phyloP scores from a whole-genome alignment of 1,140 invertebrate genomes.

The Musca vetustissima region DNA sequence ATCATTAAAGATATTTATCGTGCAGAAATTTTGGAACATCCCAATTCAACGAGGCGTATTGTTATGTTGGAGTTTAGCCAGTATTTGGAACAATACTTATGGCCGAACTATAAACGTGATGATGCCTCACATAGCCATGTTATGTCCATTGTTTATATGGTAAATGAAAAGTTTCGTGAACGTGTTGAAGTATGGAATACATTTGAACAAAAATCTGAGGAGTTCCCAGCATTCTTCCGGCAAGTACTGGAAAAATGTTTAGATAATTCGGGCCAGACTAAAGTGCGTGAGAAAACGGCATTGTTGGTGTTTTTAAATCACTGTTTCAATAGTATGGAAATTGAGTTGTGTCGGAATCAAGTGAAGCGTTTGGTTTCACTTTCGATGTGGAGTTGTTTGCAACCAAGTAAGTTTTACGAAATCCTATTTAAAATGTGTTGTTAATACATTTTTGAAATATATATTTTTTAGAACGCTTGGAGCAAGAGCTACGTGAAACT shows the following conservation, averaged over 20 bases:
- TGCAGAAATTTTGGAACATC: slow-evolving; percentile 75
- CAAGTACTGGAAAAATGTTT: slow-evolving; percentile 71
- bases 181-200: slow-evolving; percentile 94
- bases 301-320: slow-evolving; percentile 92
- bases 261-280: slow-evolving; percentile 32
- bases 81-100: slow-evolving; percentile 95
- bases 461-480: slow-evolving; percentile 66
- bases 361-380: slow-evolving; percentile 90
- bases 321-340: slow-evolving; percentile 97
- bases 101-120: slow-evolving; percentile 86
- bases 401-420: slow-evolving; percentile 70
- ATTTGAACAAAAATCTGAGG: slow-evolving; percentile 77
- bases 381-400: slow-evolving; percentile 90
- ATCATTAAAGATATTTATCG: slow-evolving; percentile 81
- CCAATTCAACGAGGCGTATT: slow-evolving; percentile 78
- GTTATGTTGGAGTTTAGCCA: slow-evolving; percentile 98
- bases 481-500: slow-evolving; percentile 81
- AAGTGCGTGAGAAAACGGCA: slow-evolving; percentile 81
- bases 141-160: slow-evolving; percentile 94
- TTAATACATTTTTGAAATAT: slow-evolving; percentile 18
- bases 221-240: slow-evolving; percentile 88
- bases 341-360: slow-evolving; percentile 88
- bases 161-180: slow-evolving; percentile 98
- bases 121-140: slow-evolving; percentile 77
- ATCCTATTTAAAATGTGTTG: too few relatives aligned